Conservation (phyloP, 2,797 vertebrate genomes). For the Brachyalestes nurse region DNA sequence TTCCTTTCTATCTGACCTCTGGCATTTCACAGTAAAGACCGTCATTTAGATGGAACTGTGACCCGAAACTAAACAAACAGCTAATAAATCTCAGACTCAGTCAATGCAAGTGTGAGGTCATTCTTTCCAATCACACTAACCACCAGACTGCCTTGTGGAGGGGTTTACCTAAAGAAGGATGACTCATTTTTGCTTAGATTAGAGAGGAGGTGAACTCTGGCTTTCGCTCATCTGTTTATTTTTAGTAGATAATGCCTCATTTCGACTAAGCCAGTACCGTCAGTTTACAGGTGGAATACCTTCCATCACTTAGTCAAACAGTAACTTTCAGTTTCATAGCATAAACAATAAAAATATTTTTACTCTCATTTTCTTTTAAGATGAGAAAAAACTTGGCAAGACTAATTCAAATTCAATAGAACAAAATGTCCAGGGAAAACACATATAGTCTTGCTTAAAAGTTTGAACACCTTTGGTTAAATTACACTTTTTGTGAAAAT, state of each 20-base stretch:
- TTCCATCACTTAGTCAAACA: background rate
- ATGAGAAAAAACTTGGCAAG: background rate
- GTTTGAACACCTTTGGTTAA: no score
- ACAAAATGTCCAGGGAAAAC: no score
- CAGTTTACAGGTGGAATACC: slow-evolving; percentile 19
- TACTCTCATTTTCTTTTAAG: background rate
- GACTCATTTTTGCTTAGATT: slow-evolving; percentile 27
- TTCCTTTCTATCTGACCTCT: slow-evolving; percentile 1
- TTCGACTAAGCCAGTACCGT: slow-evolving; percentile 8
- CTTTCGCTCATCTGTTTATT: slow-evolving; percentile 38
- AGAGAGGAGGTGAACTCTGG: slow-evolving; percentile 25
- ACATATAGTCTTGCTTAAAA: no score
- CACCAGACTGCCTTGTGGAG: slow-evolving; percentile 23
- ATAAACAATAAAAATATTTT: background rate
- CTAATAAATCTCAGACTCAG: slow-evolving; percentile 30
- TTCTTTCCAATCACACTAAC: slow-evolving; percentile 40
- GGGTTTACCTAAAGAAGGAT: slow-evolving; percentile 31
- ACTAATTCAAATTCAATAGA: background rate
- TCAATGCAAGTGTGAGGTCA: slow-evolving; percentile 14
- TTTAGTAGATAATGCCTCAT: slow-evolving; percentile 2
- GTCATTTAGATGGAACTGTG: slow-evolving; percentile 30
- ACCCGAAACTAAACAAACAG: slow-evolving; percentile 25
- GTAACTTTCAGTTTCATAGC: background rate
- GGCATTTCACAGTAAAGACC: slow-evolving; percentile 14
- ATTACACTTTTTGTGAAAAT: no score